phyloP scores from a whole-genome alignment of 2,888 invertebrate species.

The Polymixis flavicincta region DNA sequence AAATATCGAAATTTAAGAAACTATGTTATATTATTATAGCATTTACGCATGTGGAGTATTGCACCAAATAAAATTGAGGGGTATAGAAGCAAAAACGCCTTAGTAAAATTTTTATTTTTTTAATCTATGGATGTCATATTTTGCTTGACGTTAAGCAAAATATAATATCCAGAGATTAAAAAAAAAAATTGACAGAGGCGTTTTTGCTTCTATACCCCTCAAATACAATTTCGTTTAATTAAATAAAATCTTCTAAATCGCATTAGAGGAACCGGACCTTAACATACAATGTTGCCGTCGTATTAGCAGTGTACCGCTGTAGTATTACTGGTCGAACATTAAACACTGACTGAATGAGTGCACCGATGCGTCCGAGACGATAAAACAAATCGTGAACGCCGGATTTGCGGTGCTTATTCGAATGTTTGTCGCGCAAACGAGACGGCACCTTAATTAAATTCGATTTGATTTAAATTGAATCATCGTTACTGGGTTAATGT shows the following conservation, averaged over 20 bases:
- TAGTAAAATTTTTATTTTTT: too few species aligned
- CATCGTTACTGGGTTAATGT: conserved; percentile 78
- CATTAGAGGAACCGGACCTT: conserved; percentile 62
- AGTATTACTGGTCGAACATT: conserved; percentile 77
- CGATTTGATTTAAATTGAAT: conserved; percentile 74
- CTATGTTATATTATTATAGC: too few species aligned
- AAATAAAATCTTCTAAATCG: conserved; percentile 24
- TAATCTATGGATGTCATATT: too few species aligned
- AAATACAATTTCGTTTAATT: too few species aligned
- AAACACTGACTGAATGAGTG: conserved; percentile 77
- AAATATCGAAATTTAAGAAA: not conserved
- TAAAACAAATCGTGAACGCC: conserved; percentile 83
- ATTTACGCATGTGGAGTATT: not conserved
- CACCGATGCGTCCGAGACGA: conserved; percentile 82
- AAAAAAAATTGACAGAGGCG: too few species aligned
- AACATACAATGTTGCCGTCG: conserved; percentile 68
- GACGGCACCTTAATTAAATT: conserved; percentile 81
- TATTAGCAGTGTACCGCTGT: conserved; percentile 76
- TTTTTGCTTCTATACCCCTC: too few species aligned
- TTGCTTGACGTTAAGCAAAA: too few species aligned
- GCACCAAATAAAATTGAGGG: too few species aligned
- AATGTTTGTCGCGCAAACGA: conserved; percentile 76
- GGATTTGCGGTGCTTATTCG: conserved; percentile 75
- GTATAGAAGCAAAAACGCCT: too few species aligned
- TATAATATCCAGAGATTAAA: too few species aligned